Evolutionary conservation across 2,888 invertebrate genomes (phyloP), one percentile per base, ranked within the genome.

Genomic region (Lomographa bimaculata): DNA sequence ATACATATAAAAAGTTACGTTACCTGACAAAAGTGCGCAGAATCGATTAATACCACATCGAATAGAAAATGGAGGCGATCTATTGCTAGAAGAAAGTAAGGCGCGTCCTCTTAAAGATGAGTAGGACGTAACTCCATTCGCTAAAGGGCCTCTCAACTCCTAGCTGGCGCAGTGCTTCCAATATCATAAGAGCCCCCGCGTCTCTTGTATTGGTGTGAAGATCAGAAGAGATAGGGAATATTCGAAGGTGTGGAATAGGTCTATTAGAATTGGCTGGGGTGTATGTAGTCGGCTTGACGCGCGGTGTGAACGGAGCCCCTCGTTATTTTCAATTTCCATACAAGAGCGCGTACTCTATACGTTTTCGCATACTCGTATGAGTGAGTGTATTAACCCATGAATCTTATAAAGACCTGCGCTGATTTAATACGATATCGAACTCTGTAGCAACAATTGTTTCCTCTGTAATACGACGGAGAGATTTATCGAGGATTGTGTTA

Each of bases 261-360:
- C 85, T 62, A 68, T 73, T 66, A 70, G 62, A 53, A 67, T 64
- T 83, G 85, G 86, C 68, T 60, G 70, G 57, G 56, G 61, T 61
- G 64, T 68, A 72, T 65, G 71, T 72, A 82, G 79, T 73, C 78
- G 77, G 80, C 79, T 76, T 78, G 79, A 76, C 73, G 82, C 81
- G 78, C 78, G 75, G 78, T 80, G 80, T 78, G 85, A 85, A 84
- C 82, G 77, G 74, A 71, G 77, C 77, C 71, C 74, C 84, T 87
- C 87, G 84, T 87, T 87, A 89, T 87, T 89, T 87, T 86, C 86
- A 86, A 89, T 89, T 87, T 87, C 84, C 85, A 84, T 84, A 84
- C 83, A 80, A 80, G 78, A 79, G 74, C 82, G 71, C 77, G 81
- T 79, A 71, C 70, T 71, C 75, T 81, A 66, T 77, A 79, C 73